Conservation (phyloP, 1,140 invertebrate genomes). For the Sarcophaga bullata region DNA sequence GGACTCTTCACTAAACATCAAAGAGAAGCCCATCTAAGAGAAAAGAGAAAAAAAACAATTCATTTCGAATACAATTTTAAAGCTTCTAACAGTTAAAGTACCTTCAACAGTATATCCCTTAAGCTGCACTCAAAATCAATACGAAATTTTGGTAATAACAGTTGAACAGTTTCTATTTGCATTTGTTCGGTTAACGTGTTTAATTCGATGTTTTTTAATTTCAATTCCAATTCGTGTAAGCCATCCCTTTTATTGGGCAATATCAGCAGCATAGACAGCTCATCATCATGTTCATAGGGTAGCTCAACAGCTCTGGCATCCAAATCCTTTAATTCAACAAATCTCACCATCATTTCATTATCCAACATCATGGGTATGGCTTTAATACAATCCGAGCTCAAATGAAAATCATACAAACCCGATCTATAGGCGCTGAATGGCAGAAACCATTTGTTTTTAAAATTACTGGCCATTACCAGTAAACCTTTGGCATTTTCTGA, state of each 20-base stretch:
- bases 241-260: conserved; percentile 70
- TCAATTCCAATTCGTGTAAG: conserved; percentile 67
- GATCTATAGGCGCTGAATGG: conserved; percentile 60
- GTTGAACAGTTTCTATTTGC: conserved; percentile 65
- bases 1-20: conserved; percentile 53
- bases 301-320: conserved; percentile 66
- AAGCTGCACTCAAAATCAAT: conserved; percentile 69
- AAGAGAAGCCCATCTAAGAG: conserved; percentile 51
- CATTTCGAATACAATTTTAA: not conserved
- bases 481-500: conserved; percentile 43
- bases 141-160: conserved; percentile 77
- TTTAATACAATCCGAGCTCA: conserved; percentile 42
- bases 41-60: not conserved
- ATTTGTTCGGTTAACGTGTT: conserved; percentile 54
- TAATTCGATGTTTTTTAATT: conserved; percentile 66
- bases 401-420: conserved; percentile 59
- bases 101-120: conserved; percentile 54
- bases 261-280: conserved; percentile 70
- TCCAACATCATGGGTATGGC: conserved; percentile 61
- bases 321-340: conserved; percentile 62
- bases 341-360: conserved; percentile 63
- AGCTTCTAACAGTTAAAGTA: conserved; percentile 12
- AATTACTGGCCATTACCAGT: conserved; percentile 51
- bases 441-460: conserved; percentile 62
- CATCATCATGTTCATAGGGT: conserved; percentile 66